phyloP scores from a whole-genome alignment of 2,797 vertebrate species.

The Phoxinus dragarum region DNA sequence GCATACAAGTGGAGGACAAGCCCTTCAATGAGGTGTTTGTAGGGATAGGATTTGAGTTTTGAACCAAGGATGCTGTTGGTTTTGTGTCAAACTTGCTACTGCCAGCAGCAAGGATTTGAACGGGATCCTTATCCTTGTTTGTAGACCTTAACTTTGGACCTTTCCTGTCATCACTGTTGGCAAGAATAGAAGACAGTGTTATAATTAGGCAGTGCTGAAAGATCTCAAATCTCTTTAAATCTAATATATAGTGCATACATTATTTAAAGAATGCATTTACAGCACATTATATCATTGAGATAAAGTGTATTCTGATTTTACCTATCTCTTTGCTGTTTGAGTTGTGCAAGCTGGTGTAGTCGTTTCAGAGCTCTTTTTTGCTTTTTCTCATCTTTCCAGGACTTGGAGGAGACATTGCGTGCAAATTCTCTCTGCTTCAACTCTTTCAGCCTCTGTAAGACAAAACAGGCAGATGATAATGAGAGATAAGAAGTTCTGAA shows the following conservation, averaged over 20 bases:
- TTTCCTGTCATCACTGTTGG: slow-evolving; percentile 81
- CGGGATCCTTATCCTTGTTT: slow-evolving; percentile 75
- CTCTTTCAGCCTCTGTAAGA: slow-evolving; percentile 92
- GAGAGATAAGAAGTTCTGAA: not conserved
- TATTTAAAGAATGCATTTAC: not conserved
- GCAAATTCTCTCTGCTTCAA: slow-evolving; percentile 98
- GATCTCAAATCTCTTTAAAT: not conserved
- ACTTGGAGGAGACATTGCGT: slow-evolving; percentile 97
- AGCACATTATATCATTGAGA: not conserved
- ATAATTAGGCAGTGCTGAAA: slow-evolving; percentile 9
- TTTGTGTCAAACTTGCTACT: slow-evolving; percentile 65
- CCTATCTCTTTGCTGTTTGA: slow-evolving; percentile 90
- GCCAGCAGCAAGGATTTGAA: slow-evolving; percentile 72
- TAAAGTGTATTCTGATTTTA: slow-evolving; percentile 59
- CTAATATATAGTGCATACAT: not conserved
- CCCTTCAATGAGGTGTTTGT: slow-evolving; percentile 60
- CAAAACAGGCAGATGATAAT: slow-evolving; percentile 26
- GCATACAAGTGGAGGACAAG: slow-evolving; percentile 53
- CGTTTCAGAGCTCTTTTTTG: slow-evolving; percentile 95
- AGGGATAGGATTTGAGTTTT: slow-evolving; percentile 63
- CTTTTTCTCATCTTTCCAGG: slow-evolving; percentile 98
- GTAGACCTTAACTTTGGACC: slow-evolving; percentile 78
- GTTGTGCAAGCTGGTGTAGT: slow-evolving; percentile 92
- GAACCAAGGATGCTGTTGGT: slow-evolving; percentile 48
- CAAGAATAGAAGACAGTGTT: slow-evolving; percentile 37